Evolutionary conservation across 2,113 vertebrate genomes (phyloP).

Genomic region (Anarhynchus alexandrinus): DNA sequence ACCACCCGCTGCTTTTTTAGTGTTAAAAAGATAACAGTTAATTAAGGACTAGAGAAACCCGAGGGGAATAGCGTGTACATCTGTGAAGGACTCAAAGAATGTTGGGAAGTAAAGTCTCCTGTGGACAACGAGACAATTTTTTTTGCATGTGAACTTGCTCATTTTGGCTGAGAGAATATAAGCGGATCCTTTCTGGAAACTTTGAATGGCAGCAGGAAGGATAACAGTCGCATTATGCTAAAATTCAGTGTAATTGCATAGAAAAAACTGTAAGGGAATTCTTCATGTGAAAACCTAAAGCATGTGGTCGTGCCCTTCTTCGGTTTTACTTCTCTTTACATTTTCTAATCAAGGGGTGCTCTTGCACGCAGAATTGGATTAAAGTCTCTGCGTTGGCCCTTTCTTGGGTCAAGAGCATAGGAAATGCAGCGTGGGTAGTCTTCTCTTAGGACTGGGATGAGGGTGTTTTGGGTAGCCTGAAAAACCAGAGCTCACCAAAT

Average conservation of each 20-base stretch:
- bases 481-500: background rate
- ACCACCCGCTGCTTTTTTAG: background rate
- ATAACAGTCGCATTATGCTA: rapidly evolving
- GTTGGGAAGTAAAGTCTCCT: background rate
- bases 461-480: background rate
- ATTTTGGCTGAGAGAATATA: background rate
- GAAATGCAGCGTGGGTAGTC: background rate
- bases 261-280: background rate
- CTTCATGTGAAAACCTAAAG: background rate
- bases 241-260: background rate
- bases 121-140: background rate
- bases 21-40: background rate
- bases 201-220: background rate
- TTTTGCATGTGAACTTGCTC: background rate
- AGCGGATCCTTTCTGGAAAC: background rate
- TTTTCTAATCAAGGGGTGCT: background rate
- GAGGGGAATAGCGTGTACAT: background rate
- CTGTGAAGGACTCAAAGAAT: background rate
- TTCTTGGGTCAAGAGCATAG: background rate
- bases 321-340: background rate
- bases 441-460: background rate
- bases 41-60: background rate
- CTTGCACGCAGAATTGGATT: background rate
- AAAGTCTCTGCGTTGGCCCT: background rate
- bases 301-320: background rate